These are phyloP conservation scores for Cenopis cana DNA, from an alignment of 2,888 invertebrate species.

Conservation along the genomic window DNA sequence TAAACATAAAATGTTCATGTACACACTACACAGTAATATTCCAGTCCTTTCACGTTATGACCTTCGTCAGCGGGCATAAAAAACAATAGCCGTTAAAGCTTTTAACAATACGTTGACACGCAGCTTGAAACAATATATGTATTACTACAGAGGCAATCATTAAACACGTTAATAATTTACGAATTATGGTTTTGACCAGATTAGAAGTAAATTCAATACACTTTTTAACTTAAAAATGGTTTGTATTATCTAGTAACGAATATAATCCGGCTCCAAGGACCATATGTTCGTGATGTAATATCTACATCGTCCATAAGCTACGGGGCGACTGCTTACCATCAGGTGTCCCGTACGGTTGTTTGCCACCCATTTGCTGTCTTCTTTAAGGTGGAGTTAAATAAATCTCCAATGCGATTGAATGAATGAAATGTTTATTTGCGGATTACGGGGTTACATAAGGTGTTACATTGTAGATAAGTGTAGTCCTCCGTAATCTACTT, in stretches of 20 bases:
- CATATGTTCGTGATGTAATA: background rate
- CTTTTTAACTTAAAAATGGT: background rate
- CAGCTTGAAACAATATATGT: background rate
- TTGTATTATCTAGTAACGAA: too few relatives aligned
- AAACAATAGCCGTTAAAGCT: constrained; percentile 20
- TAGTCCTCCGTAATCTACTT: too few relatives aligned
- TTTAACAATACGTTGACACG: constrained; percentile 27
- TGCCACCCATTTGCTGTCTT: too few relatives aligned
- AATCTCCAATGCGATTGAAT: too few relatives aligned
- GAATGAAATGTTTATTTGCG: too few relatives aligned
- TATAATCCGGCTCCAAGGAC: background rate
- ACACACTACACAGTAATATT: constrained; percentile 1
- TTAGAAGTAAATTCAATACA: background rate
- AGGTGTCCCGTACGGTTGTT: too few relatives aligned
- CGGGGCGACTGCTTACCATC: too few relatives aligned
- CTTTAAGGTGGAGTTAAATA: too few relatives aligned
- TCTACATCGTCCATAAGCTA: too few relatives aligned
- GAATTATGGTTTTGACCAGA: background rate
- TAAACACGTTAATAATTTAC: background rate
- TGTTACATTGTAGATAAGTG: too few relatives aligned
- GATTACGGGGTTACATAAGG: too few relatives aligned
- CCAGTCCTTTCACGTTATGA: constrained; percentile 10
- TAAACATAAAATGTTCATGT: background rate
- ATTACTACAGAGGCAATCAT: background rate
- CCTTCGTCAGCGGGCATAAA: constrained; percentile 17